Percentiles rank a stretch among this genome's conserved stretches.
These are phyloP conservation scores for Oscheius sp. DNA, from an alignment of 2,888 invertebrate species.

Conservation along the genomic window DNA sequence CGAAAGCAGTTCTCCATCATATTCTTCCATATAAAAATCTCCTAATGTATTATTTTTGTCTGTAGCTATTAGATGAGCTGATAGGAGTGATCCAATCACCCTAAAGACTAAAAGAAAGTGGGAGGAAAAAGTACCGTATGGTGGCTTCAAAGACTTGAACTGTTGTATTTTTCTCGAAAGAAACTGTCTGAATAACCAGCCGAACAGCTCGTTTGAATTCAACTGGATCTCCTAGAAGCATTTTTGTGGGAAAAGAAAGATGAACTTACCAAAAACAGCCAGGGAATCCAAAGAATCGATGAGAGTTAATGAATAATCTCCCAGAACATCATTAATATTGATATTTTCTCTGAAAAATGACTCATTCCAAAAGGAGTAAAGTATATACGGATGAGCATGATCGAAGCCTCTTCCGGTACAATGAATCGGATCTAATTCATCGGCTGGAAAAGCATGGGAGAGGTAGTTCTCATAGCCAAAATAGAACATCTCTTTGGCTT, in stretches of 20 bases:
- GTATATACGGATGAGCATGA: slow-evolving; percentile 75
- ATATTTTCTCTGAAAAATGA: slow-evolving; percentile 75
- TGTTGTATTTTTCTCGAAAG: slow-evolving; percentile 76
- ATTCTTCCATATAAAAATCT: slow-evolving; percentile 40
- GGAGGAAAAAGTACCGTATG: slow-evolving; percentile 73
- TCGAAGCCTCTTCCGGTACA: slow-evolving; percentile 77
- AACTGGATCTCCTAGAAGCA: slow-evolving; percentile 69
- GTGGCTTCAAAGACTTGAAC: slow-evolving; percentile 79
- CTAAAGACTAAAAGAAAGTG: slow-evolving; percentile 67
- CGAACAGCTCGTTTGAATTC: slow-evolving; percentile 76
- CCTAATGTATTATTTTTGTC: slow-evolving; percentile 76
- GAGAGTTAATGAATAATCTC: slow-evolving; percentile 77
- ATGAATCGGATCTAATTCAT: slow-evolving; percentile 77
- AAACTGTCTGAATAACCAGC: slow-evolving; percentile 75
- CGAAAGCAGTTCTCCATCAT: slow-evolving; percentile 74
- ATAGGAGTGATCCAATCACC: slow-evolving; percentile 76
- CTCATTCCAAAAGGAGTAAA: not conserved
- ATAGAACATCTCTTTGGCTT: slow-evolving; percentile 65
- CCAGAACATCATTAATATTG: slow-evolving; percentile 78
- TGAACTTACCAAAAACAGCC: slow-evolving; percentile 73
- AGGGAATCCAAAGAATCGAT: slow-evolving; percentile 77
- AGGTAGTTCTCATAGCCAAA: slow-evolving; percentile 75
- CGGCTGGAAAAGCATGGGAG: slow-evolving; percentile 77
- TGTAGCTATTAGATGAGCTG: slow-evolving; percentile 77
- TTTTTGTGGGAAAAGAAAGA: no score